phyloP scores from a whole-genome alignment of 2,797 vertebrate genomes.

The Sebastolobus alascanus region DNA sequence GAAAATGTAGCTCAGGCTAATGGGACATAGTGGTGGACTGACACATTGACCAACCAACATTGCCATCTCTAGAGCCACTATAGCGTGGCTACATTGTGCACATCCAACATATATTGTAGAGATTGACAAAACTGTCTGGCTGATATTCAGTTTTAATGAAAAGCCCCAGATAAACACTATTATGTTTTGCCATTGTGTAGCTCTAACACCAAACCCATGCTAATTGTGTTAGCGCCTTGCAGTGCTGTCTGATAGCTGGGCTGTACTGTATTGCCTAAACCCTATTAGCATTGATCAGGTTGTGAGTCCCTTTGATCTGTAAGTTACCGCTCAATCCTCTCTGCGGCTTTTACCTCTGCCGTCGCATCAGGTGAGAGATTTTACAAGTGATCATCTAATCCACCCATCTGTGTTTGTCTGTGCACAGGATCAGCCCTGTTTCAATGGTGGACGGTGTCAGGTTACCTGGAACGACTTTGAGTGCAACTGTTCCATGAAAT shows the following conservation, averaged over 20 bases:
- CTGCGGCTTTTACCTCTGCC: slow-evolving; percentile 39
- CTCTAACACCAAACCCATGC: neutral
- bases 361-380: slow-evolving; percentile 50
- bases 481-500: slow-evolving; percentile 90
- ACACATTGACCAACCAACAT: neutral
- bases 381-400: slow-evolving; percentile 48
- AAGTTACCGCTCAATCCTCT: slow-evolving; percentile 45
- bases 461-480: slow-evolving; percentile 96
- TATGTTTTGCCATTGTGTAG: neutral
- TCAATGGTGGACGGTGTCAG: slow-evolving; percentile 89
- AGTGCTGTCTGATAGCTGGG: neutral
- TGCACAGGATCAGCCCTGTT: slow-evolving; percentile 85
- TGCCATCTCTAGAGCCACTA: neutral
- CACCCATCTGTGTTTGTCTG: slow-evolving; percentile 55
- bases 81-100: neutral
- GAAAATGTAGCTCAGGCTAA: neutral
- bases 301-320: slow-evolving; percentile 43
- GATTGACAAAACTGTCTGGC: neutral
- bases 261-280: slow-evolving; percentile 6
- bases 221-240: slow-evolving; percentile 2
- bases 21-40: neutral
- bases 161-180: neutral
- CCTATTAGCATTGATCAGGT: slow-evolving; percentile 35
- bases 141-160: neutral
- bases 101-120: neutral